These are phyloP conservation scores for Alloscopus bannaensis DNA, from an alignment of 2,888 invertebrate genomes.

Conservation along the genomic window DNA sequence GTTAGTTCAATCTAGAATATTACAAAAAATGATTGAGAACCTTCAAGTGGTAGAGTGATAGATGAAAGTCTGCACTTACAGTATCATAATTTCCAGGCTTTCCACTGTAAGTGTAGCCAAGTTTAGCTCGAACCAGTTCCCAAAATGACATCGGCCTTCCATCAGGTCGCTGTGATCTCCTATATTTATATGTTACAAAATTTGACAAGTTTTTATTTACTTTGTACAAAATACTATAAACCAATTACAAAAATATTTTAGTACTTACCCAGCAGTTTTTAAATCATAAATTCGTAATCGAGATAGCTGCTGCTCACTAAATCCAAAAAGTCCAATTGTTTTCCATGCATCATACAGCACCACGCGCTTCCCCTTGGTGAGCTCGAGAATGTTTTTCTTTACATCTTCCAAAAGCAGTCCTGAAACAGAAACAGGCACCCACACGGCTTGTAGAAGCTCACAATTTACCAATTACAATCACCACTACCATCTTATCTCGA, in stretches of 20 bases:
- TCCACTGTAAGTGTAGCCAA: constrained; percentile 29
- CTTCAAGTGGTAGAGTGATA: too few relatives aligned
- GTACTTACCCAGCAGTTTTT: background rate
- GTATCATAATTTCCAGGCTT: constrained; percentile 47
- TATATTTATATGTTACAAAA: constrained; percentile 3
- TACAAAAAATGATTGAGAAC: too few relatives aligned
- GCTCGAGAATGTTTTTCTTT: background rate
- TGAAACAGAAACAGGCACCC: background rate
- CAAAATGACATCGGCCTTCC: constrained; percentile 18
- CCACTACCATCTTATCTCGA: background rate
- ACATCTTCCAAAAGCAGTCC: constrained; percentile 32
- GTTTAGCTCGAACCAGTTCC: constrained; percentile 29
- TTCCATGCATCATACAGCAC: constrained; percentile 39
- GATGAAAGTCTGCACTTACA: background rate
- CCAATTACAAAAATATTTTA: too few relatives aligned
- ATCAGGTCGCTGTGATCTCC: background rate
- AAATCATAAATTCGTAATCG: constrained; percentile 21
- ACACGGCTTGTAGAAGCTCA: too few relatives aligned
- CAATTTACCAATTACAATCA: background rate
- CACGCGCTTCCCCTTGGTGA: constrained; percentile 23
- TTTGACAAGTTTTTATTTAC: too few relatives aligned
- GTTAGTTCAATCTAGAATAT: constrained; percentile 30
- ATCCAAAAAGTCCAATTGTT: constrained; percentile 23
- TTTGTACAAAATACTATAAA: too few relatives aligned
- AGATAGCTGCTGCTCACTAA: constrained; percentile 14